A percentile compares a stretch with the other conserved stretches of the same genome.
phyloP scores from a whole-genome alignment of 2,113 vertebrate species.

The Mionectes macconnelli region DNA sequence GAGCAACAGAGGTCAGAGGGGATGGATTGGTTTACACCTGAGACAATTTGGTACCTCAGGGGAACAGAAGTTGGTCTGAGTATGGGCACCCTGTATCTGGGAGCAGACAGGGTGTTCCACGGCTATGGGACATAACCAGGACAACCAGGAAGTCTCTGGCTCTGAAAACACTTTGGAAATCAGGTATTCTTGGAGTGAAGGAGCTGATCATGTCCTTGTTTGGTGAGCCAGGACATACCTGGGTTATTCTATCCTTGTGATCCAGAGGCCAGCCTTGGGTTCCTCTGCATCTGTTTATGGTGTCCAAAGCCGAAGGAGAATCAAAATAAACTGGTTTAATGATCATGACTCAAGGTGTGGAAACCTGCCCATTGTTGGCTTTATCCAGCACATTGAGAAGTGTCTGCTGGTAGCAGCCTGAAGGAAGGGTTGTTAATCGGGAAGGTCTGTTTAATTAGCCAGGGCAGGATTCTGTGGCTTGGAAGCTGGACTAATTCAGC shows the following conservation, averaged over 20 bases:
- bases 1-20: background rate
- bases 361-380: background rate
- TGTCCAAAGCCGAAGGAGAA: background rate
- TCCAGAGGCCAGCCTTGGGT: background rate
- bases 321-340: background rate
- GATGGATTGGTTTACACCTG: background rate
- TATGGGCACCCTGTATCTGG: fast-evolving
- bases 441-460: conserved; percentile 37
- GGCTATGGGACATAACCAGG: background rate
- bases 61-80: background rate
- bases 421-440: background rate
- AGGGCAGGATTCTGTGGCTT: conserved; percentile 27
- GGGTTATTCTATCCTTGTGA: background rate
- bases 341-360: background rate
- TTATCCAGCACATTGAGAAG: background rate
- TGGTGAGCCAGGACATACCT: background rate
- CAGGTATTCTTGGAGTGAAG: background rate
- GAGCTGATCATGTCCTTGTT: background rate
- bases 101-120: background rate
- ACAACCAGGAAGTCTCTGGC: background rate
- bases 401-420: background rate
- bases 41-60: fast-evolving
- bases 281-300: background rate
- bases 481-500: background rate
- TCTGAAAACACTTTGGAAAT: background rate